Percentiles rank a stretch among this genome's conserved stretches.
Evolutionary conservation across 1,140 invertebrate genomes (phyloP).

Genomic region (Popillia japonica): DNA sequence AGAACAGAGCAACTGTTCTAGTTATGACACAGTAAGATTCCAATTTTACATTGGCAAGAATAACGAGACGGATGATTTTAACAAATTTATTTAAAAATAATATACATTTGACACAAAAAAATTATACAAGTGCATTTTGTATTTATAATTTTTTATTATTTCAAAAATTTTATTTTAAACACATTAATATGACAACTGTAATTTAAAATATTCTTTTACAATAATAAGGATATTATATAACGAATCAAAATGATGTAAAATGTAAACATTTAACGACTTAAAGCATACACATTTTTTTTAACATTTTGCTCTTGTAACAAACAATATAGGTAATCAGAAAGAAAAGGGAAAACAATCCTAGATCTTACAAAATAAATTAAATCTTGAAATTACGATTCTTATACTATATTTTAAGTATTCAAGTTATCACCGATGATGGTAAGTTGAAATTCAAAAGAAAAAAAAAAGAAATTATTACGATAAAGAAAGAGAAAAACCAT

Average conservation of each 20-base stretch:
- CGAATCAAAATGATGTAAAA: conserved; percentile 32
- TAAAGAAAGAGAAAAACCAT: conserved; percentile 37
- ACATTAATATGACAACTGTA: conserved; percentile 37
- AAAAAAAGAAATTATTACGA: background rate
- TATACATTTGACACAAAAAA: conserved; percentile 34
- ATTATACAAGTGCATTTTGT: conserved; percentile 10
- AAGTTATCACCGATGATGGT: conserved; percentile 18
- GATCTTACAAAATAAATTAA: conserved; percentile 38
- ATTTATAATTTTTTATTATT: conserved; percentile 36
- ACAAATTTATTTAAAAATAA: conserved; percentile 34
- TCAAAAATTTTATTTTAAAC: conserved; percentile 39
- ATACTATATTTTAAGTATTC: background rate
- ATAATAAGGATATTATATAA: conserved; percentile 40
- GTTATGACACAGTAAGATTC: background rate
- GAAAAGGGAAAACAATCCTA: conserved; percentile 43
- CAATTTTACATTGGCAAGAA: background rate
- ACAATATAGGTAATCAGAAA: conserved; percentile 40
- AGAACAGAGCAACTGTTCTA: background rate
- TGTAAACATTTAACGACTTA: conserved; percentile 37
- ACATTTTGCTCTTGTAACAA: conserved; percentile 17
- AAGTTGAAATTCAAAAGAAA: conserved; percentile 38
- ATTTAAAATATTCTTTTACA: conserved; percentile 15
- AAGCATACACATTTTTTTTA: conserved; percentile 26
- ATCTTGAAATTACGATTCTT: background rate
- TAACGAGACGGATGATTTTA: background rate